A percentile compares a stretch with the other conserved stretches of the same genome.
Conservation (phyloP, 2,797 vertebrate species). For the Ptychadena robeensis region DNA sequence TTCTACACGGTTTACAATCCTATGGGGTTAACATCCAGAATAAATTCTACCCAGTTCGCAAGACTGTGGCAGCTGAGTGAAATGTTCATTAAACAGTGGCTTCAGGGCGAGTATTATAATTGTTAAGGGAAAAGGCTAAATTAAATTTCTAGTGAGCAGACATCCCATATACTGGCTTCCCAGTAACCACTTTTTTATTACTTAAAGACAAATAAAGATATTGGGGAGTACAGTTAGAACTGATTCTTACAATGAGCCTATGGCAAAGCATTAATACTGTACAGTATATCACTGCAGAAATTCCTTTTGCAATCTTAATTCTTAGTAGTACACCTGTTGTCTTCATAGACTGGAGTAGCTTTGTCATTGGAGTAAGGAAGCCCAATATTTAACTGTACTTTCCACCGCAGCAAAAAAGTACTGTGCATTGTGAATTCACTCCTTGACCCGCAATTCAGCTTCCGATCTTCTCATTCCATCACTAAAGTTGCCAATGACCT, state of each 20-base stretch:
- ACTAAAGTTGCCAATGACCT: too few relatives aligned
- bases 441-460: too few relatives aligned
- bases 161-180: conserved; percentile 1
- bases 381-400: too few relatives aligned
- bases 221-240: not conserved
- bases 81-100: conserved; percentile 51
- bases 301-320: conserved; percentile 7
- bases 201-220: conserved; percentile 42
- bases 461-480: too few relatives aligned
- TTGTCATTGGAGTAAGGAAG: too few relatives aligned
- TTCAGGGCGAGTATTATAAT: conserved; percentile 50
- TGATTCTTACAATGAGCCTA: conserved; percentile 14
- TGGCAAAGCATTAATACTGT: not conserved
- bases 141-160: conserved; percentile 22
- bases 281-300: not conserved
- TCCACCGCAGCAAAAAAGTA: too few relatives aligned
- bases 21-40: conserved; percentile 40
- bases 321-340: not conserved
- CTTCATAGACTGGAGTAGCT: too few relatives aligned
- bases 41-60: conserved; percentile 7
- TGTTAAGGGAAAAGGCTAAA: conserved; percentile 51
- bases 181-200: conserved; percentile 45
- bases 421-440: too few relatives aligned
- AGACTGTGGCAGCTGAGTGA: conserved; percentile 37
- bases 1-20: conserved; percentile 10